A percentile compares a stretch with the other conserved stretches of the same genome.
Conservation (phyloP, 2,113 vertebrate species). For the Grallaria varia region DNA sequence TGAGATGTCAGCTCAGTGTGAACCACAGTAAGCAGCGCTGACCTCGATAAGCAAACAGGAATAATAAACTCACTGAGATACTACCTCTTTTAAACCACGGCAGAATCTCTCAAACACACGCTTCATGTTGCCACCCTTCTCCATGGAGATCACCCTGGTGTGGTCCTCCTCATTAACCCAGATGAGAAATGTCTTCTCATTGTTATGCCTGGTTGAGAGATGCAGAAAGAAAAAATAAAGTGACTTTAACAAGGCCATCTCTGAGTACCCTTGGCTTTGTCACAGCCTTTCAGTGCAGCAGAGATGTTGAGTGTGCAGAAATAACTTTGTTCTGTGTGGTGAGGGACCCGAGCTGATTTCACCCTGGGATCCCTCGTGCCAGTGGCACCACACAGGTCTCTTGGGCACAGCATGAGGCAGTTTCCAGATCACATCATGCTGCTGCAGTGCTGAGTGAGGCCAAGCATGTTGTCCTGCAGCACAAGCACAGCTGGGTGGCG, state of each 20-base stretch:
- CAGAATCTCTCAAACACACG: constrained; percentile 93
- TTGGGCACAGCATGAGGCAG: background rate
- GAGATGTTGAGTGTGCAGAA: background rate
- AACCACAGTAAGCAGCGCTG: background rate
- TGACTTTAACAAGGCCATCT: background rate
- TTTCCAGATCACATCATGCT: background rate
- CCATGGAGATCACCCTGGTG: constrained; percentile 92
- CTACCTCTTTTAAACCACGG: constrained; percentile 87
- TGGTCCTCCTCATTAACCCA: constrained; percentile 96
- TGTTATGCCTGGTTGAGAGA: constrained; percentile 83
- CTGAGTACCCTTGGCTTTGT: background rate
- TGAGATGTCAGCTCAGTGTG: background rate
- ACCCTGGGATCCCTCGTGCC: background rate
- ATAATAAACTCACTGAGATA: background rate
- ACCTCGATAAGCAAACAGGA: background rate
- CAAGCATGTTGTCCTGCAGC: background rate
- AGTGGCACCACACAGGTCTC: background rate
- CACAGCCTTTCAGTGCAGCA: background rate
- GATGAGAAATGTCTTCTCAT: constrained; percentile 90
- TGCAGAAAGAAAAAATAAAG: too few relatives aligned
- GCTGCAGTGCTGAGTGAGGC: background rate
- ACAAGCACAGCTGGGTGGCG: background rate
- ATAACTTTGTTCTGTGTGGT: background rate
- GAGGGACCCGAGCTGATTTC: background rate
- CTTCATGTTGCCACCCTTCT: constrained; percentile 94